phyloP scores from a whole-genome alignment of 2,888 invertebrate genomes.

The Thymelicus lineola region DNA sequence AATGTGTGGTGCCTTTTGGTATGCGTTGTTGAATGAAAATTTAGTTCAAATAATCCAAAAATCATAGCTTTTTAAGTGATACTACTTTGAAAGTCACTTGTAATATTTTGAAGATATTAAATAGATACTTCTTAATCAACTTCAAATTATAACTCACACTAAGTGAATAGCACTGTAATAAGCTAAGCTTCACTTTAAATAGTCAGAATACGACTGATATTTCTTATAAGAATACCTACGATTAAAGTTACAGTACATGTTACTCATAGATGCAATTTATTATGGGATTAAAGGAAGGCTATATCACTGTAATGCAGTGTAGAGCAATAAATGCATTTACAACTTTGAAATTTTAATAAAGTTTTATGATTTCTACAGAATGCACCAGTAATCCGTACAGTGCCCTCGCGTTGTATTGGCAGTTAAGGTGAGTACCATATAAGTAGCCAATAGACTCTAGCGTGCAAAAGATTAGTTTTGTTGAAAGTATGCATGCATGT shows the following conservation, averaged over 20 bases:
- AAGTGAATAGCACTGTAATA: too few species aligned
- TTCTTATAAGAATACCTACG: slow-evolving; percentile 1
- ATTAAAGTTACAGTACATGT: not conserved
- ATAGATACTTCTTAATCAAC: too few species aligned
- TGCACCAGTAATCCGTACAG: slow-evolving; percentile 70
- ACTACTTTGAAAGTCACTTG: too few species aligned
- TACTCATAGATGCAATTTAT: slow-evolving; percentile 23
- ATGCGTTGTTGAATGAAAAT: too few species aligned
- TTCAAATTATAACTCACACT: too few species aligned
- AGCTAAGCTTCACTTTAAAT: slow-evolving; percentile 4
- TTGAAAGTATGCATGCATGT: too few species aligned
- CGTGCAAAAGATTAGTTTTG: too few species aligned
- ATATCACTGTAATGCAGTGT: slow-evolving; percentile 40
- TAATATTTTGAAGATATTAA: too few species aligned
- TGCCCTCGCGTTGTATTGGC: slow-evolving; percentile 48
- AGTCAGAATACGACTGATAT: not conserved
- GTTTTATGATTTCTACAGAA: slow-evolving; percentile 78
- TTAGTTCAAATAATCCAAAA: too few species aligned
- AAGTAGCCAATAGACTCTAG: too few species aligned
- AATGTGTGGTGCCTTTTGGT: too few species aligned
- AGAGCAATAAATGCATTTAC: slow-evolving; percentile 64
- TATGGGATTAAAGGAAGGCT: slow-evolving; percentile 29
- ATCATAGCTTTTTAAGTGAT: too few species aligned
- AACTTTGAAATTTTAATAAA: slow-evolving; percentile 76
- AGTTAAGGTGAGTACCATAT: not conserved